Conservation (phyloP, 2,888 invertebrate species). For the Tachina fera region DNA sequence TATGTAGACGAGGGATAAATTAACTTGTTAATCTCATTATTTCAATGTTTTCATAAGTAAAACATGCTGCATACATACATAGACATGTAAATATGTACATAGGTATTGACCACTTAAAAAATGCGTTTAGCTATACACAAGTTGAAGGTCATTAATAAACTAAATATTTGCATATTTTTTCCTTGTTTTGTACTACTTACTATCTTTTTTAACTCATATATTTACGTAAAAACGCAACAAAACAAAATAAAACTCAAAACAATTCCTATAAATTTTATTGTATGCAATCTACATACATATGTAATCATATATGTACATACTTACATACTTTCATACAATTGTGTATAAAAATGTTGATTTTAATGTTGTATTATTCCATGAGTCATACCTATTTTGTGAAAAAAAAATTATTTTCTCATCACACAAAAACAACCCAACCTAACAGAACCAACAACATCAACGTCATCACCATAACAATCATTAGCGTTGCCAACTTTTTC, state of each 20-base stretch:
- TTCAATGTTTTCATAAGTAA: constrained; percentile 3
- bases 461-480: constrained; percentile 36
- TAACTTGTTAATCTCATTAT: background rate
- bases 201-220: background rate
- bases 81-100: too few relatives aligned
- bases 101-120: constrained; percentile 23
- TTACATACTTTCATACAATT: background rate
- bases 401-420: constrained; percentile 41
- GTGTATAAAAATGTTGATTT: constrained; percentile 1
- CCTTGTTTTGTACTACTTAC: constrained; percentile 12
- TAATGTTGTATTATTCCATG: constrained; percentile 58
- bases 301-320: background rate
- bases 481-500: background rate
- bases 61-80: background rate
- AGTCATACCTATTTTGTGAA: constrained; percentile 57
- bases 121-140: constrained; percentile 54
- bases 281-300: too few relatives aligned
- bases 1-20: too few relatives aligned
- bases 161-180: background rate
- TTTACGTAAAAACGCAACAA: background rate
- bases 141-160: constrained; percentile 67
- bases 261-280: constrained; percentile 1
- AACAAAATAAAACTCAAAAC: constrained; percentile 27
- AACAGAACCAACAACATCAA: constrained; percentile 34
- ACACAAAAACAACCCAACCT: constrained; percentile 34